These are phyloP conservation scores for Harmothoe impar DNA, from an alignment of 2,888 invertebrate genomes.

Conservation along the genomic window DNA sequence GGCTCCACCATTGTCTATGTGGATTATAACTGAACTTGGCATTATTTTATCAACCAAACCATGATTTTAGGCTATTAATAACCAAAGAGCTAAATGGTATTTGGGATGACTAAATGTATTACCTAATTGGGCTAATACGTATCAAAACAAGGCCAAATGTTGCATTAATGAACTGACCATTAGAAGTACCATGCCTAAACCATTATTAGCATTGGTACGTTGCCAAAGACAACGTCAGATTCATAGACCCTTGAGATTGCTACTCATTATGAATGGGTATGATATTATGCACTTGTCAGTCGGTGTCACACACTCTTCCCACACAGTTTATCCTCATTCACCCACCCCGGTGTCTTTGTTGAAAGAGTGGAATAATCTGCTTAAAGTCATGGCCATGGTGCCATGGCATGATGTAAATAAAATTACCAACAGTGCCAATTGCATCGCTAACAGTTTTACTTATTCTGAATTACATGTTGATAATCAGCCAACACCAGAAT, in stretches of 20 bases:
- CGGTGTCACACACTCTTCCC: constrained; percentile 1
- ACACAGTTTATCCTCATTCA: neutral
- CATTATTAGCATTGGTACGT: too few species aligned
- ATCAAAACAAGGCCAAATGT: too few species aligned
- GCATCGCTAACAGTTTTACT: neutral
- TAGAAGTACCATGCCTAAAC: too few species aligned
- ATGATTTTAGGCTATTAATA: too few species aligned
- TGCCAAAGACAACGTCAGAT: neutral
- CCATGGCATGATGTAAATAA: neutral
- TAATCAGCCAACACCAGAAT: neutral
- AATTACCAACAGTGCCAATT: neutral
- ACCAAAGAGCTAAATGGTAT: too few species aligned
- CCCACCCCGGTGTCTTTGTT: neutral
- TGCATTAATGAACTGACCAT: too few species aligned
- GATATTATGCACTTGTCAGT: neutral
- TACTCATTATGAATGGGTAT: neutral
- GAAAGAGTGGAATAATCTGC: neutral
- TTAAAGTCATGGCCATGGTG: neutral
- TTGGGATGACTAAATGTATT: too few species aligned
- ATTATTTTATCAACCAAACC: too few species aligned
- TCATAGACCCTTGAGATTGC: neutral
- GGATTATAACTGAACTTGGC: too few species aligned
- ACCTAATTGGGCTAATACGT: too few species aligned
- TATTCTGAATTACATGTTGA: neutral
- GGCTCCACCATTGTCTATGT: too few species aligned